Evolutionary conservation across 2,113 vertebrate genomes (phyloP), one percentile per base, ranked within the genome.

Genomic region (Esox niger): DNA sequence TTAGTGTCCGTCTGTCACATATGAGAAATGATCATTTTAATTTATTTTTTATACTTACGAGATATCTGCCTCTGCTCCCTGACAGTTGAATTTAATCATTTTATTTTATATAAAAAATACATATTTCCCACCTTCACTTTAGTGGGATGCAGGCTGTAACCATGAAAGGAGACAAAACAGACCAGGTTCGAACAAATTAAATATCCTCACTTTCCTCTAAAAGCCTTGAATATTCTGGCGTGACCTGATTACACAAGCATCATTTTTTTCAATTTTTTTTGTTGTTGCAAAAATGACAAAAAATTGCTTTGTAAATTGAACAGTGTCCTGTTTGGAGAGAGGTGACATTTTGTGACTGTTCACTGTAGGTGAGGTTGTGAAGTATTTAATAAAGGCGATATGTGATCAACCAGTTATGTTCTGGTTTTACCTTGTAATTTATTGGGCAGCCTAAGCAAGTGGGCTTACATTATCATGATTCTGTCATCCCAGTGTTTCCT

Each of bases 21-120:
- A 79, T 87, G 72, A 84, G 77, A 85, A 82, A 78, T 79, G 70
- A 82, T 89, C 54, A 75, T 91, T 90, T 88, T 91, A 88, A 91
- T 90, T 92, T 91, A 91, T 92, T 92, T 91, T 88, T 90, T 92
- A 87, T 90, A 90, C 87, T 78, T 71, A 54, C 49, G 60, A 70
- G 79, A 81, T 59, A 82, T 78, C 66, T 80, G 71, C 76, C 67
- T 74, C 49, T 78, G 74, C 64, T 60, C 17, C 69, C 64, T 65
- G 60, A 71, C 74, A 75, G 81, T 64, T 80, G 79, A 79, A 71
- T 65, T 55, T 70, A 86, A 78, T 81, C 56, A 55, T 85, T 87
- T 86, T 82, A 74, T 82, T 78, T 73, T 55, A 65, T 58, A 29
- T 29, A n/a, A 11, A 31, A 33, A 66, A 33, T 60, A 58, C 56